Evolutionary conservation across 2,888 invertebrate species (phyloP), one percentile per base, ranked within the genome.

Genomic region (Danaus chrysippus): DNA sequence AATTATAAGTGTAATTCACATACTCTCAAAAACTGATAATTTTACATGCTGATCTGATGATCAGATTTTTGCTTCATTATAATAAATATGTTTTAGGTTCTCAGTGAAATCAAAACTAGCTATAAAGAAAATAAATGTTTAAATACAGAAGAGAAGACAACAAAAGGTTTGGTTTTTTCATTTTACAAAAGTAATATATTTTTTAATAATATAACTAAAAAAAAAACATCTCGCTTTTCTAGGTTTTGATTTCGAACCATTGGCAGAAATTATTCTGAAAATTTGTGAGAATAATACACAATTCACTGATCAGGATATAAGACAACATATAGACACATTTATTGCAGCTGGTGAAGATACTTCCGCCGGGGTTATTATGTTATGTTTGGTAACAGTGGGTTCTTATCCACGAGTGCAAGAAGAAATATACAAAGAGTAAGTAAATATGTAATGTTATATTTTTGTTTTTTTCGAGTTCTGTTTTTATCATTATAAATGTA

Each of bases 261-360:
- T 93, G 74, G 76, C 93, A 73, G 92, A 93, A 64, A 79, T 92
- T 0, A 75, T 93, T 1, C 77, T 93, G 49, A 92, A 92, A 65
- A 73, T 92, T 13, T 49, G 57, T 11, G 15, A 49, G 56, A 63
- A 66, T 42, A 57, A 59, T 11, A 52, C 42, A 5, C 83, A 75
- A 0, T 84, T 93, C 5, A 91, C 87, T 6, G 91, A 92, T 69
- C 74, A 81, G 57, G 92, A 93, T 71, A 81, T 93, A 10, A 76
- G 91, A 64, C 91, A 93, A 63, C 93, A 93, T 71, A 91, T 93
- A 0, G 91, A 92, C 67, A 92, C 93, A 0, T 92, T 93, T 81
- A 91, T 93, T 63, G 86, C 92, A 2, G 93, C 91, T 1, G 93
- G 93, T 62, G 86, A 91, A 70, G 89, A 92, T 66, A 92, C 91